Base-by-base conservation (phyloP, 2,888 invertebrate species). In the Acronicta leporina region DNA sequence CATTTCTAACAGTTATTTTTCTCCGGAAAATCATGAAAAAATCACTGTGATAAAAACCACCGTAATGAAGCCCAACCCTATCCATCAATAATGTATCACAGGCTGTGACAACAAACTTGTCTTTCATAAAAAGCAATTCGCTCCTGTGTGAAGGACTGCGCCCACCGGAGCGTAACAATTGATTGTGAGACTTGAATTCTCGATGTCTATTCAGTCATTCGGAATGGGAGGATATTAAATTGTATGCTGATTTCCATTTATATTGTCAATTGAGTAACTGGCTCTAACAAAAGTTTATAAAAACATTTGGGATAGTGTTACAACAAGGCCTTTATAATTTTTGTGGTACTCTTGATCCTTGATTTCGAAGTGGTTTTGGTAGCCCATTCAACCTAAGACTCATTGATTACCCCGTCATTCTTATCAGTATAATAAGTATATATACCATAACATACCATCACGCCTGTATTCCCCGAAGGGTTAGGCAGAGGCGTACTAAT, bases 121-220 rank as follows among this genome's bases (percentile, higher is more conserved):
- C 59, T 59, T 59, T 2, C 60, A 64, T 72, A 75, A 77, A 75
- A 75, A 75, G 63, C 50, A 54, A 72, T 77, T 73, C 58, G 50
- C 61, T 68, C 33, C 63, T 68, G 47, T 35, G 35, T 64, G 59
- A 72, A 51, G 64, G 54, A 35, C 60, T 54, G n/a, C 1, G n/a
- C 9, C 44, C 73, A 72, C 68, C 60, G 41, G 45, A 65, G 58
- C 54, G 65, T 61, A 61, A 53, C 68, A 50, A 42, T 47, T 44
- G 51, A 44, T 63, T 53, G 42, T 44, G 61, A 40, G 45, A 54
- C 49, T 40, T 16, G 40, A 62, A 69, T 56, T 49, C 52, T 47
- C 52, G 44, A 20, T 41, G 41, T 44, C 48, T 43, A 56, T 73
- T 68, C 52, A 68, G 56, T 68, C 61, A 44, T 38, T 43, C 3